Evolutionary conservation across 2,797 vertebrate genomes (phyloP), one percentile per base, ranked within the genome.

Genomic region (Sphaeramia orbicularis): DNA sequence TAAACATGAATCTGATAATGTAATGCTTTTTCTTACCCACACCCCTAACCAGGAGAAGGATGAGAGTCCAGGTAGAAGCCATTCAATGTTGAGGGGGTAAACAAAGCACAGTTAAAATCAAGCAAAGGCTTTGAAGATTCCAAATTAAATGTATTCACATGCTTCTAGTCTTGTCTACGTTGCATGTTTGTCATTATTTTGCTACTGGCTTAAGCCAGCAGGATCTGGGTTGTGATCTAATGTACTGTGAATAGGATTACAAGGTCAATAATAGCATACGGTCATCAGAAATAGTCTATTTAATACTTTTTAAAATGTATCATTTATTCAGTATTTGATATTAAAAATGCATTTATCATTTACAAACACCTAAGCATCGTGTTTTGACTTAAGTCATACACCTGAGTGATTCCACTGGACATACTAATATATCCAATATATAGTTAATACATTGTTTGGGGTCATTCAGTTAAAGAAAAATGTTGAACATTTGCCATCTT

Each of bases 1-100:
- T n/a, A 56, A 49, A 19, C 1, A 1, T 0, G 0, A 65, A 0
- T 51, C 45, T 81, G 4, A 65, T 0, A 38, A 44, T 36, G 2
- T 4, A 7, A 13, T 0, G 0, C 7, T 11, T 37, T 45, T 66
- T 64, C 92, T 93, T 90, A 93, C 92, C 92, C 92, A 84, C 92
- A 93, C 74, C 92, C 92, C 92, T 93, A 73, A 65, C 0, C 52
- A 42, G 18, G 57, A 14, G 57, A 14, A 76, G 63, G 71, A 70
- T 13, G n/a, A 10, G 30, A 62, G 80, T 76, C 74, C 86, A 88
- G 49, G 76, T 19, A 61, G 63, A 56, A 72, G 49, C 82, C 65
- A 78, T 56, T 52, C 66, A 72, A 30, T 61, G 55, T 43, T 4
- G 19, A 75, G 49, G 77, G 70, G 86, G 74, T 58, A 74, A 88